Evolutionary conservation across 2,797 vertebrate genomes (phyloP).

Genomic region (Artibeus lituratus): DNA sequence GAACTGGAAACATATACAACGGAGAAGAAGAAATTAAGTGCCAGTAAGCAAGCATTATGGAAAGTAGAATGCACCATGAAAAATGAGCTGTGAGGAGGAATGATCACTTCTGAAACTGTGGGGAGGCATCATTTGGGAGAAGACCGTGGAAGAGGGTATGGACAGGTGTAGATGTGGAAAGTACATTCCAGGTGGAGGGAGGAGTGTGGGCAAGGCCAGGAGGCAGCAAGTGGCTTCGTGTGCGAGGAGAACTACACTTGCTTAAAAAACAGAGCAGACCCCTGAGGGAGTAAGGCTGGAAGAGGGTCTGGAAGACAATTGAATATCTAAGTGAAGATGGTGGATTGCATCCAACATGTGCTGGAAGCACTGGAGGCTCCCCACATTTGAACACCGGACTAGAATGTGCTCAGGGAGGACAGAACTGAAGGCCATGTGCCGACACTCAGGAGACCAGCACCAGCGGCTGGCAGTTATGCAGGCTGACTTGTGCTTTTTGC

Average conservation of each 20-base stretch:
- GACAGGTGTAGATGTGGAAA: background rate
- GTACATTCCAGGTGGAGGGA: no score
- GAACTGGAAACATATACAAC: background rate
- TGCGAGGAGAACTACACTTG: background rate
- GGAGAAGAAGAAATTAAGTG: background rate
- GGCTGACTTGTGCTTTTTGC: background rate
- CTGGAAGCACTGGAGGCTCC: background rate
- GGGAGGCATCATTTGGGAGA: background rate
- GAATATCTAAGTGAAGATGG: background rate
- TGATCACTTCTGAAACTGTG: background rate
- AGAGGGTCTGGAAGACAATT: background rate
- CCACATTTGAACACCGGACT: fast-evolving
- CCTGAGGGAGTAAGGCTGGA: no score
- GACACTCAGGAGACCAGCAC: background rate
- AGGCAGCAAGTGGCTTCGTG: background rate
- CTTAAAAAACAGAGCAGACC: background rate
- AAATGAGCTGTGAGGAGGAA: background rate
- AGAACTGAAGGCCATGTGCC: background rate
- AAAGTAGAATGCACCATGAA: no score
- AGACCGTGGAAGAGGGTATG: fast-evolving
- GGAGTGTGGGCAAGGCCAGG: background rate
- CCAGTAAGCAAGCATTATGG: background rate
- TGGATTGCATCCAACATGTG: background rate
- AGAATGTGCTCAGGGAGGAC: background rate
- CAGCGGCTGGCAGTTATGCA: background rate